phyloP scores from a whole-genome alignment of 1,140 invertebrate genomes.

The Drosophila sulfurigaster region DNA sequence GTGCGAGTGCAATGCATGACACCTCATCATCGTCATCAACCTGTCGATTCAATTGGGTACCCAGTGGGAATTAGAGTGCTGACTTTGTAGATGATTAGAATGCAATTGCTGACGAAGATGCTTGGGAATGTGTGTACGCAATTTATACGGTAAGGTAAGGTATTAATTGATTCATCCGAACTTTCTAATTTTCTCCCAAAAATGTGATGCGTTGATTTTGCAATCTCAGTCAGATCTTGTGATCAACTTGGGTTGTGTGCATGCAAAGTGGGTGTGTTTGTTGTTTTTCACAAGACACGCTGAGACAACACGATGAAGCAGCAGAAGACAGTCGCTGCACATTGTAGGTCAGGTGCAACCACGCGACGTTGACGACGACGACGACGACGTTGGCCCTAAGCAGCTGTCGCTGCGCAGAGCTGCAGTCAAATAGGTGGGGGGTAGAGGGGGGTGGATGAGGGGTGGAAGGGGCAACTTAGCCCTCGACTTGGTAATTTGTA shows the following conservation, averaged over 20 bases:
- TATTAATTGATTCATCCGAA: conserved; percentile 9
- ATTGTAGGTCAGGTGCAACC: conserved; percentile 75
- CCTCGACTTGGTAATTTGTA: conserved; percentile 61
- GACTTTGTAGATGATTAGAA: conserved; percentile 7
- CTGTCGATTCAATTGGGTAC: conserved; percentile 5
- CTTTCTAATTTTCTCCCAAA: conserved; percentile 52
- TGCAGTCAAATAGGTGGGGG: neutral
- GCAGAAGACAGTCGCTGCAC: conserved; percentile 27
- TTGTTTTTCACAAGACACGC: conserved; percentile 57
- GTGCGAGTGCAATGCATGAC: conserved; percentile 43
- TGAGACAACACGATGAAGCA: conserved; percentile 39
- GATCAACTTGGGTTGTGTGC: conserved; percentile 15
- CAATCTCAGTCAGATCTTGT: conserved; percentile 35
- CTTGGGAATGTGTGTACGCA: neutral
- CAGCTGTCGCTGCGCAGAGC: conserved; percentile 36
- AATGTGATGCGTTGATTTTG: conserved; percentile 42
- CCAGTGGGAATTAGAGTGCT: conserved; percentile 6
- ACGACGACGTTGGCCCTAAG: conserved; percentile 40
- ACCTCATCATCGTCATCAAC: conserved; percentile 14
- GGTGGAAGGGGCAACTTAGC: conserved; percentile 1
- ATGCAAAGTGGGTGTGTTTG: conserved; percentile 70
- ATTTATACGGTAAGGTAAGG: neutral
- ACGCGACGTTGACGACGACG: conserved; percentile 12
- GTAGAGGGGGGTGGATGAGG: neutral
- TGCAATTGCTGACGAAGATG: neutral